phyloP scores from a whole-genome alignment of 2,797 vertebrate genomes.

The Helarctos malayanus region DNA sequence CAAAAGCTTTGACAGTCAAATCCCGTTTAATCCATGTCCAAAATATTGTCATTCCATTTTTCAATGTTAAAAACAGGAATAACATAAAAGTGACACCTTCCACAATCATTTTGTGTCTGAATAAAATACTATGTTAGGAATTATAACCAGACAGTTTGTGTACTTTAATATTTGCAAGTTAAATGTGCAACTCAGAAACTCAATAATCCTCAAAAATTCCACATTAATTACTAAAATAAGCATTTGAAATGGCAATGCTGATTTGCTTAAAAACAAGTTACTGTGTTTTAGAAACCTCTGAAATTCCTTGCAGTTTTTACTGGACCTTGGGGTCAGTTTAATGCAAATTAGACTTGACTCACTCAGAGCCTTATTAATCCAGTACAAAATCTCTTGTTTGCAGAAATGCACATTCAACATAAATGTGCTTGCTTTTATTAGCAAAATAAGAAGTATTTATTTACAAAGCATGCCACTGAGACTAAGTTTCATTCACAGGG shows the following conservation, averaged over 20 bases:
- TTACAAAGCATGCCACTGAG: constrained; percentile 80
- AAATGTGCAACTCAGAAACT: constrained; percentile 66
- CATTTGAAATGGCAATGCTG: constrained; percentile 76
- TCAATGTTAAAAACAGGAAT: constrained; percentile 74
- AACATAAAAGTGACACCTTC: constrained; percentile 69
- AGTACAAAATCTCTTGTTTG: constrained; percentile 80
- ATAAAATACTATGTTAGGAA: constrained; percentile 65
- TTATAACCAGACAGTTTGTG: constrained; percentile 64
- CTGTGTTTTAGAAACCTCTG: constrained; percentile 74
- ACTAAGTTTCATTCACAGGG: constrained; percentile 74
- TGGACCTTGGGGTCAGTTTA: constrained; percentile 82
- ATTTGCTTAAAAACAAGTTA: constrained; percentile 81
- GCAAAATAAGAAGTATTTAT: constrained; percentile 84
- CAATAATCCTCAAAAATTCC: constrained; percentile 61
- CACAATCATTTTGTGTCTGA: constrained; percentile 66
- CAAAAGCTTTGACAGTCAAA: constrained; percentile 68
- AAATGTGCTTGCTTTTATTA: constrained; percentile 84
- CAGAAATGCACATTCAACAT: constrained; percentile 84
- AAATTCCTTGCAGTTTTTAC: constrained; percentile 80
- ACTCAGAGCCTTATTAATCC: constrained; percentile 78
- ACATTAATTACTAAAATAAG: constrained; percentile 85
- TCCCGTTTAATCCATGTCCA: background rate
- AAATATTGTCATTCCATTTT: constrained; percentile 55
- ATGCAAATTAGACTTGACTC: constrained; percentile 83
- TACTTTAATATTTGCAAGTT: constrained; percentile 48